phyloP scores from a whole-genome alignment of 1,140 invertebrate species.

The Neuroterus valhalla region DNA sequence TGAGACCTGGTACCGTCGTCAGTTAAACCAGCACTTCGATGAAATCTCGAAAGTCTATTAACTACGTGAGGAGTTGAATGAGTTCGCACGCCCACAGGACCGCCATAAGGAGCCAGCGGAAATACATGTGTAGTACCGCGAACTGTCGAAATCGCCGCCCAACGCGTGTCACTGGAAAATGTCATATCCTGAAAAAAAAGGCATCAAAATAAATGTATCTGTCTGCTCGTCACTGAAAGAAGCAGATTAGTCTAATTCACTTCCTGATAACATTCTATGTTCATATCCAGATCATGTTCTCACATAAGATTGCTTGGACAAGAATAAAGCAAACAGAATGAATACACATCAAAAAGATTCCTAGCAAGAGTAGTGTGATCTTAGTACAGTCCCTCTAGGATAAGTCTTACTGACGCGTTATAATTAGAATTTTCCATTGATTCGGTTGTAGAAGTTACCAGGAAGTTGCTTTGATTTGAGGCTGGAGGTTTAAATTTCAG shows the following conservation, averaged over 20 bases:
- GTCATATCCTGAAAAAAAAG: slow-evolving; percentile 84
- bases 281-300: not conserved
- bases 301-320: no score
- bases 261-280: not conserved
- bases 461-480: no score
- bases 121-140: slow-evolving; percentile 98
- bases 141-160: slow-evolving; percentile 95
- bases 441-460: no score
- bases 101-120: slow-evolving; percentile 97
- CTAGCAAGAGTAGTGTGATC: no score
- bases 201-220: slow-evolving; percentile 3
- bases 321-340: no score
- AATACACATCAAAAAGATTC: no score
- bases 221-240: not conserved
- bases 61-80: slow-evolving; percentile 95
- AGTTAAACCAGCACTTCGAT: slow-evolving; percentile 93
- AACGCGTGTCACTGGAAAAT: slow-evolving; percentile 93
- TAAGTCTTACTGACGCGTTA: no score
- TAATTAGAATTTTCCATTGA: no score
- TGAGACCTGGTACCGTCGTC: slow-evolving; percentile 82
- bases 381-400: no score
- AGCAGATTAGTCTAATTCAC: no score
- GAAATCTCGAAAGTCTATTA: slow-evolving; percentile 95
- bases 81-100: slow-evolving; percentile 90
- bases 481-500: no score